A percentile compares a stretch with the other conserved stretches of the same genome.
phyloP scores from a whole-genome alignment of 1,140 invertebrate genomes.

The Drosophila ercepeae region DNA sequence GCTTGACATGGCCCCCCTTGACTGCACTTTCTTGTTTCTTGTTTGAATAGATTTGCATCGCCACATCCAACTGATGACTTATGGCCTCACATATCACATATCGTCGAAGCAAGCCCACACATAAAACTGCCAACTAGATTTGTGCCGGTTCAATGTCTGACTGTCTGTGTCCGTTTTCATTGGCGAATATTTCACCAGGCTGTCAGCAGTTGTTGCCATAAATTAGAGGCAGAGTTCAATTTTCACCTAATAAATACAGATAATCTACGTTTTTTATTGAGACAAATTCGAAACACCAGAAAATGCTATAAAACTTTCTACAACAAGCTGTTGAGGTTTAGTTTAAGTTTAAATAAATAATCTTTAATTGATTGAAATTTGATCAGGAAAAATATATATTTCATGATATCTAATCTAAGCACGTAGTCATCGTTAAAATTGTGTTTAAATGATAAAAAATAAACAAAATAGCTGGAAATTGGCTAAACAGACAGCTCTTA shows the following conservation, averaged over 20 bases:
- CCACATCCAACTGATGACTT: slow-evolving; percentile 39
- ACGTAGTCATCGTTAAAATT: background rate
- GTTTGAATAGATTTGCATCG: slow-evolving; percentile 37
- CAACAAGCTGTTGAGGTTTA: background rate
- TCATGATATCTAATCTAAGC: slow-evolving; percentile 22
- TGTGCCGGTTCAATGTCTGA: slow-evolving; percentile 58
- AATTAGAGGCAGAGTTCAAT: slow-evolving; percentile 5
- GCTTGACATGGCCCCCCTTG: slow-evolving; percentile 41
- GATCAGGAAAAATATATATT: background rate
- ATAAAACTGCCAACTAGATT: slow-evolving; percentile 42
- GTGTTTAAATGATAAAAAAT: background rate
- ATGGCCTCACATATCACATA: slow-evolving; percentile 57
- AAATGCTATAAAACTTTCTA: background rate
- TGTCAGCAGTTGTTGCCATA: slow-evolving; percentile 42
- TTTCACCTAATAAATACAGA: slow-evolving; percentile 1
- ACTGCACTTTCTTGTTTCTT: slow-evolving; percentile 24
- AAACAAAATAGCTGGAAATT: background rate
- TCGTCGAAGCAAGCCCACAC: slow-evolving; percentile 56
- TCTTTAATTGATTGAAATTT: background rate
- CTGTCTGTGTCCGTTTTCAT: slow-evolving; percentile 47
- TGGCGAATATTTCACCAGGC: slow-evolving; percentile 56
- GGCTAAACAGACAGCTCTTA: slow-evolving; percentile 1
- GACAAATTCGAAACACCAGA: too few species aligned
- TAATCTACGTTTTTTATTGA: background rate
- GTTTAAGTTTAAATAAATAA: background rate